Evolutionary conservation across 2,113 vertebrate genomes (phyloP).

Genomic region (Tyrannus savana): DNA sequence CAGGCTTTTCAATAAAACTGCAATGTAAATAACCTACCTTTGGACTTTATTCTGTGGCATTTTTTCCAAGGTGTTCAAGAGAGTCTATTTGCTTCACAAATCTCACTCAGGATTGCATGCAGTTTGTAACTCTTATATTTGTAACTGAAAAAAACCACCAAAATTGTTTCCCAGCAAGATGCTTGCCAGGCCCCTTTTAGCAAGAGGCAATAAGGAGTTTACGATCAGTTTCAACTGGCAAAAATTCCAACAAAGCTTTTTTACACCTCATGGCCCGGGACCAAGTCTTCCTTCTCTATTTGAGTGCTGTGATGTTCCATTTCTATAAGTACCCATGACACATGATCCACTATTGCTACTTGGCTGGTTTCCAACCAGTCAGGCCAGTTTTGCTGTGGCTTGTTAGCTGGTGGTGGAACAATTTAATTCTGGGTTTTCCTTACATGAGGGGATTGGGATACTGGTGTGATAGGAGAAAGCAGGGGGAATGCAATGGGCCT

Average conservation of each 20-base stretch:
- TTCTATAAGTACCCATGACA: slow-evolving; percentile 54
- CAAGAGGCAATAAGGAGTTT: slow-evolving; percentile 37
- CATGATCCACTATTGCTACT: slow-evolving; percentile 31
- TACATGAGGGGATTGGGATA: neutral
- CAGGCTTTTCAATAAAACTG: neutral
- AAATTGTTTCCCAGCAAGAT: neutral
- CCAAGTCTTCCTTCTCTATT: slow-evolving; percentile 41
- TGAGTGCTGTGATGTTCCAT: slow-evolving; percentile 46
- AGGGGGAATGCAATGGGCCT: neutral
- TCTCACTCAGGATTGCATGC: neutral
- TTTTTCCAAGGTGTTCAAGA: neutral
- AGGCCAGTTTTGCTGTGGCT: slow-evolving; percentile 38
- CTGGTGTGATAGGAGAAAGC: neutral
- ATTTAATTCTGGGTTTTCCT: neutral
- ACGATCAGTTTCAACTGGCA: slow-evolving; percentile 37
- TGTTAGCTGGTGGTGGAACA: slow-evolving; percentile 17
- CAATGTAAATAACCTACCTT: neutral
- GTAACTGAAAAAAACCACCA: neutral
- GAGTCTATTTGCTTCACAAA: neutral
- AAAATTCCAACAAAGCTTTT: slow-evolving; percentile 45
- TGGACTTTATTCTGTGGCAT: neutral
- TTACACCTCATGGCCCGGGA: slow-evolving; percentile 31
- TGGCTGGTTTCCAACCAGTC: slow-evolving; percentile 50
- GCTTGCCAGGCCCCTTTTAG: slow-evolving; percentile 9
- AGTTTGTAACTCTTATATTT: neutral